Base-by-base conservation (phyloP, 2,113 vertebrate genomes). In the Cromileptes altivelis region DNA sequence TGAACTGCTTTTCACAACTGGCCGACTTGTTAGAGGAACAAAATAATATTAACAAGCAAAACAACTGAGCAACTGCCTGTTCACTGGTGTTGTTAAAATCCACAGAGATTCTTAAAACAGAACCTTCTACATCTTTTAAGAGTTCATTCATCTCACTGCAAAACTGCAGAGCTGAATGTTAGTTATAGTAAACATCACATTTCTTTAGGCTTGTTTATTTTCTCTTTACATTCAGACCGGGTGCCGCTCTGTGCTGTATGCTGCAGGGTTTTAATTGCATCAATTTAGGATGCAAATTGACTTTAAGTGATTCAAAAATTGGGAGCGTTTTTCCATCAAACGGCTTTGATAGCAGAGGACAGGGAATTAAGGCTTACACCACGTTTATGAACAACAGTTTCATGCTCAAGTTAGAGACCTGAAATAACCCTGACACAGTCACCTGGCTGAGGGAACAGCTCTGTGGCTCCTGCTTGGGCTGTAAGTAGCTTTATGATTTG, bases 51-150 rank as follows among this genome's bases (percentile, higher is more conserved):
- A 67, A 13, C 15, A 5, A 64, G 67, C 40, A 53, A 69, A 49
- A 58, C 30, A 62, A n/a, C 17, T n/a, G 3, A 61, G n/a, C 47
- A 52, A 6, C 1, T 14, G 17, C 73, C 80, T 1, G 50, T 68
- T 18, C 53, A 64, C 82, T 70, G 30, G 53, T 45, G 52, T 9
- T n/a, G 55, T 52, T 47, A n/a, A 6, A 14, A 30, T 74, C 60
- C 53, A 57, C 4, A 37, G 62, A 71, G 94, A 94, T 95, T 95
- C 95, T 84, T 95, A 95, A 85, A 96, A 96, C 95, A 95, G 95
- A 96, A 95, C 93, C 95, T 2, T 49, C 40, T 65, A 42, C 68
- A 53, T 67, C 14, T 47, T 57, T 55, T 21, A 23, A 18, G 58
- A 77, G 55, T 87, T 68, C 70, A 75, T 65, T 70, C 50, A 17